Evolutionary conservation across 2,888 invertebrate genomes (phyloP).

Genomic region (Thera britannica): DNA sequence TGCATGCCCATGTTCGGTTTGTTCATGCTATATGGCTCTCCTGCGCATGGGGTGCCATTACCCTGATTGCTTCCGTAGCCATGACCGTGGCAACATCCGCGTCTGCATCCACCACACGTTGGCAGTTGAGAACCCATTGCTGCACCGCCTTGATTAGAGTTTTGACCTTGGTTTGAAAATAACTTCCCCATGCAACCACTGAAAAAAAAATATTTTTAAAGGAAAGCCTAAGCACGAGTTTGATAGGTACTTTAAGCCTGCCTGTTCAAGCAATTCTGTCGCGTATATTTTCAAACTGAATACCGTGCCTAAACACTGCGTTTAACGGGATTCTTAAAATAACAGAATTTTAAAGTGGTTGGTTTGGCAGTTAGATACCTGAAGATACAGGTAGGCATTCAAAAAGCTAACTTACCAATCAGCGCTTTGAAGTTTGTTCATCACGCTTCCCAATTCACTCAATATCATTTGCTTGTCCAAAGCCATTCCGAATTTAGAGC

Average conservation of each 20-base stretch:
- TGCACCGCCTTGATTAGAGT: conserved; percentile 23
- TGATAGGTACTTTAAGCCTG: too few relatives aligned
- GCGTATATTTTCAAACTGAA: too few relatives aligned
- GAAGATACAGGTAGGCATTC: too few relatives aligned
- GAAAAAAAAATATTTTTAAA: conserved; percentile 44
- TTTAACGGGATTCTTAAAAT: too few relatives aligned
- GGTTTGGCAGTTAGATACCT: too few relatives aligned
- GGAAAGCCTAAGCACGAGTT: neutral
- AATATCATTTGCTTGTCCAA: conserved; percentile 74
- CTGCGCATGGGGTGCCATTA: conserved; percentile 47
- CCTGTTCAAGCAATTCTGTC: too few relatives aligned
- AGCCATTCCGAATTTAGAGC: conserved; percentile 58
- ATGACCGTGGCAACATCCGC: conserved; percentile 56
- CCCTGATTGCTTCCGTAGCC: conserved; percentile 40
- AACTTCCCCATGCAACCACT: conserved; percentile 80
- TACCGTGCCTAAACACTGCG: too few relatives aligned
- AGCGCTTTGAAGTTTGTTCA: conserved; percentile 75
- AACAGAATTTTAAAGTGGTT: too few relatives aligned
- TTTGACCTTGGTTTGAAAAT: conserved; percentile 55
- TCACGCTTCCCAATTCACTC: conserved; percentile 75
- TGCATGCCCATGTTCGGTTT: conserved; percentile 55
- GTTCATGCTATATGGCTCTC: conserved; percentile 51
- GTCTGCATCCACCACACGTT: conserved; percentile 53
- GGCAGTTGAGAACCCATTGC: conserved; percentile 46
- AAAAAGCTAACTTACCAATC: conserved; percentile 65